Evolutionary conservation across 2,113 vertebrate genomes (phyloP), one percentile per base, ranked within the genome.

Genomic region (Monarcha castaneiventris): DNA sequence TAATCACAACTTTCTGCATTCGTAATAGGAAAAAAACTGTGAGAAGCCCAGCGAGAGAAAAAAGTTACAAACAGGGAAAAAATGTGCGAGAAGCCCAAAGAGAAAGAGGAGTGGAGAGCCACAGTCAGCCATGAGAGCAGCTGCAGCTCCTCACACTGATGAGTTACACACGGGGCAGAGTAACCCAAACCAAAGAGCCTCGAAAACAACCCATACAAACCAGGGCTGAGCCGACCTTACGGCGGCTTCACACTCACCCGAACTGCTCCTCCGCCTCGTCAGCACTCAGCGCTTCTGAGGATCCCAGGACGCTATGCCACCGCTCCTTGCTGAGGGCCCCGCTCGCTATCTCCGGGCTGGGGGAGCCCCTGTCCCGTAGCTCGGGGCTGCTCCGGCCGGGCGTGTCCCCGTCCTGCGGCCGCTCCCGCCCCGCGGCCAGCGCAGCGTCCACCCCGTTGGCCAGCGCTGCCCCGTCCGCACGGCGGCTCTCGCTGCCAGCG

Each of bases 241-340:
- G 4, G 17, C 0, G 3, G 18, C 35, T 80, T 10, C 27, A 5
- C 72, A 94, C 84, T 97, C 89, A 97, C 97, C 96, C 81, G 3
- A 96, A 74, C 58, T 73, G 94, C 32, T 97, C 96, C n/a, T 97
- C 96, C 0, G 51, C n/a, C 71, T 97, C 93, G 7, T 93, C 82
- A 0, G 75, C 64, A 0, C 91, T 90, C 2, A 94, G 86, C 7
- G 86, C 93, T 79, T 91, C 96, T 0, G 84, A 85, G n/a, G 93
- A 93, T 10, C 93, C 96, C 73, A 86, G 92, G 5, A 76, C 4
- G 3, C 82, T 27, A 17, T 68, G 73, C 61, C 87, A 90, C 21
- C 25, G 22, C 62, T 81, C 48, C 54, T 48, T 78, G 87, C 83
- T 29, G 44, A 90, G 85, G 52, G 67, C 29, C 54, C 63, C 22